Evolutionary conservation across 2,113 vertebrate species (phyloP).

Genomic region (Tricholaema leucomelas): DNA sequence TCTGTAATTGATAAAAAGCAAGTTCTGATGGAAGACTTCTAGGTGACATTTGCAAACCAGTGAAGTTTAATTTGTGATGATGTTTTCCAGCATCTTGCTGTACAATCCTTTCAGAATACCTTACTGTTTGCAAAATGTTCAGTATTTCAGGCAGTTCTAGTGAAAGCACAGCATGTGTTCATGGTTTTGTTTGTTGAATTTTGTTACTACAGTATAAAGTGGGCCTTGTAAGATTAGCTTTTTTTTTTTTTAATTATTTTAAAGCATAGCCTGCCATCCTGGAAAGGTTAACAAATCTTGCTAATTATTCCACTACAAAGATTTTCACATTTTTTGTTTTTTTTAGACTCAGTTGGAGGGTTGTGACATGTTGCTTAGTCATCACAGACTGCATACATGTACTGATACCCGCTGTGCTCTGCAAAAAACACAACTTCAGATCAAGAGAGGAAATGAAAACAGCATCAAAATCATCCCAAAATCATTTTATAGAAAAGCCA

Average conservation of each 20-base stretch:
- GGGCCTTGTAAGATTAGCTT: neutral
- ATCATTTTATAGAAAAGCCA: neutral
- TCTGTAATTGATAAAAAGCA: neutral
- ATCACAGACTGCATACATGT: neutral
- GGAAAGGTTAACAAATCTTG: neutral
- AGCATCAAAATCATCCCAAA: neutral
- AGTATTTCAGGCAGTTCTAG: neutral
- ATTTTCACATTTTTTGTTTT: neutral
- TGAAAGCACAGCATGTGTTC: neutral
- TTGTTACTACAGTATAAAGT: neutral
- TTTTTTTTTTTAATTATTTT: neutral
- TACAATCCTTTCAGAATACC: neutral
- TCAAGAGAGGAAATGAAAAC: neutral
- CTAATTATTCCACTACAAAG: neutral
- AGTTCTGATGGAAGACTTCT: neutral
- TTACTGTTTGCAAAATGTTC: neutral
- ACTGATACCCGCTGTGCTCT: neutral
- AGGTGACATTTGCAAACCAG: neutral
- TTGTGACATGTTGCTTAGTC: neutral
- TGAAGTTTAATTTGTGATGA: neutral
- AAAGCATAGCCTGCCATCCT: neutral
- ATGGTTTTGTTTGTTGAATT: neutral
- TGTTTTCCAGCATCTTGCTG: neutral
- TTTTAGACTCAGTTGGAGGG: neutral
- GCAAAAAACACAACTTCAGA: neutral